Evolutionary conservation across 1,140 invertebrate genomes (phyloP).

Genomic region (Panagrolaimus sp.): DNA sequence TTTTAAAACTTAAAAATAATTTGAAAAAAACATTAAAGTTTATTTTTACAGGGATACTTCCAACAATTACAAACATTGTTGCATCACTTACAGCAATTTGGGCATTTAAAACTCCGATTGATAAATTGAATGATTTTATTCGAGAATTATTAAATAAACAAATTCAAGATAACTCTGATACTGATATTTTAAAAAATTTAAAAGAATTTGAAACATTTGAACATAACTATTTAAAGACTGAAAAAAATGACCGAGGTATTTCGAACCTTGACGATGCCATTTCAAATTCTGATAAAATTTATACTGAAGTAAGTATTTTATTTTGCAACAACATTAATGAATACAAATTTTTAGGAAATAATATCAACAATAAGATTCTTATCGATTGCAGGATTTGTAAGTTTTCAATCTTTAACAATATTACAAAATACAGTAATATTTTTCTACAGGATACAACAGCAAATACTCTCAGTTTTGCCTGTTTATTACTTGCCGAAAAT

Average conservation of each 20-base stretch:
- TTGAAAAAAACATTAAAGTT: too few relatives aligned
- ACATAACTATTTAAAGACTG: not conserved
- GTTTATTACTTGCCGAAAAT: constrained; percentile 24
- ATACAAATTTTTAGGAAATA: constrained; percentile 28
- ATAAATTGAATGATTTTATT: constrained; percentile 10
- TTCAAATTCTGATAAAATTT: not conserved
- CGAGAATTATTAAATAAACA: not conserved
- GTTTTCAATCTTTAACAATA: too few relatives aligned
- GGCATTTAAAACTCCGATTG: not conserved
- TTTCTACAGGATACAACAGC: constrained; percentile 27
- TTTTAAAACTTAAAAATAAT: too few relatives aligned
- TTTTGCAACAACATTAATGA: too few relatives aligned
- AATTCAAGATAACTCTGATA: too few relatives aligned
- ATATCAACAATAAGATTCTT: constrained; percentile 26
- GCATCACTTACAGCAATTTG: not conserved
- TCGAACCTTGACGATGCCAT: not conserved
- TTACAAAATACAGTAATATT: too few relatives aligned
- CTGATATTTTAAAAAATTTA: not conserved
- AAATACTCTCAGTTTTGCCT: constrained; percentile 29
- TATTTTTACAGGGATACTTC: not conserved
- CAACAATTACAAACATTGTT: too few relatives aligned
- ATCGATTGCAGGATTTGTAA: constrained; percentile 27
- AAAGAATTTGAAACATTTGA: not conserved
- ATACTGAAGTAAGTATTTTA: not conserved
- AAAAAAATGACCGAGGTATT: not conserved